Percentiles rank a stretch among this genome's conserved stretches.
phyloP scores from a whole-genome alignment of 2,888 invertebrate genomes.

The Netelia melanura region DNA sequence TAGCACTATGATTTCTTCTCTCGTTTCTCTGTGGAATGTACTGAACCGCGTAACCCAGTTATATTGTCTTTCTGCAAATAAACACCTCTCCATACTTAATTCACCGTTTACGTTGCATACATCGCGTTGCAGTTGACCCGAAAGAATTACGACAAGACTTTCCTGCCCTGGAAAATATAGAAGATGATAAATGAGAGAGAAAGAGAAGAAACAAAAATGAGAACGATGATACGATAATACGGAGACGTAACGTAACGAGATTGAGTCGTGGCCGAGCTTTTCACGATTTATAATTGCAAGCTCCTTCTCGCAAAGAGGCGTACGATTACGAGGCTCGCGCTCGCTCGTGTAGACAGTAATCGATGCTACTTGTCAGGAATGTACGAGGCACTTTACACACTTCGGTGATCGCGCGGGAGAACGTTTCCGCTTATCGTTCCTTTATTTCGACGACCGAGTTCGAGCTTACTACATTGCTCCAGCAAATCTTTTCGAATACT shows the following conservation, averaged over 20 bases:
- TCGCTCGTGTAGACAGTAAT: conserved; percentile 2
- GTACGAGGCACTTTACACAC: conserved; percentile 43
- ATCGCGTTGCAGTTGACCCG: not conserved
- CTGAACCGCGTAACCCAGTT: conserved; percentile 73
- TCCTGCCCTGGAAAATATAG: conserved; percentile 2
- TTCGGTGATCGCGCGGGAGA: conserved; percentile 50
- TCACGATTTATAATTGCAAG: conserved; percentile 1
- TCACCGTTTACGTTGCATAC: conserved; percentile 1
- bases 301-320: not conserved
- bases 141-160: conserved; percentile 3
- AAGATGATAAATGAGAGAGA: not conserved
- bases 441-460: not conserved
- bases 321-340: conserved; percentile 35
- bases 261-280: not conserved
- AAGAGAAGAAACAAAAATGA: conserved; percentile 21
- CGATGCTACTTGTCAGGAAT: conserved; percentile 35
- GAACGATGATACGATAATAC: conserved; percentile 15
- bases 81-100: not conserved
- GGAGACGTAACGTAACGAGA: not conserved
- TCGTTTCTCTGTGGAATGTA: conserved; percentile 69
- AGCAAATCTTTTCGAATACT: not conserved
- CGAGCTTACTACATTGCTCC: not conserved
- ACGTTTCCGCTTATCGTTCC: conserved; percentile 23
- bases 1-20: conserved; percentile 71
- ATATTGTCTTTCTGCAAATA: conserved; percentile 67